These are phyloP conservation scores for Lordiphosa fenestrarum DNA, from an alignment of 2,888 invertebrate species.

Conservation along the genomic window DNA sequence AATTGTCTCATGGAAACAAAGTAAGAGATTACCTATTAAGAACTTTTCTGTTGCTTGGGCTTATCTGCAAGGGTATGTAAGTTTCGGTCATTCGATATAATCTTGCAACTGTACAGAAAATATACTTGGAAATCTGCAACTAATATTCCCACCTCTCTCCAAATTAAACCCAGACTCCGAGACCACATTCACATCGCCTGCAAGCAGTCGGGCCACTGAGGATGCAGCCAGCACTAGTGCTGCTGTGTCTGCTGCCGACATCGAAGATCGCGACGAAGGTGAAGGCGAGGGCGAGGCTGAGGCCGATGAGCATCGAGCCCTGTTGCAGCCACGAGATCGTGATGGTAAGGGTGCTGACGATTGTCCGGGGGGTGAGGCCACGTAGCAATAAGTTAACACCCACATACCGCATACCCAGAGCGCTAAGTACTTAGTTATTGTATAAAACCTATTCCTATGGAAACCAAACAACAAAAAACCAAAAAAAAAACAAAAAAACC, in stretches of 20 bases:
- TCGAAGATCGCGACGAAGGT: conserved; percentile 26
- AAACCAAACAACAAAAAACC: conserved; percentile 25
- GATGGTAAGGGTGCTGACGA: conserved; percentile 23
- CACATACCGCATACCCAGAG: conserved; percentile 36
- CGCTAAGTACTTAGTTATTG: conserved; percentile 59
- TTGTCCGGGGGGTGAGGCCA: conserved; percentile 52
- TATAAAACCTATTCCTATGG: conserved; percentile 30
- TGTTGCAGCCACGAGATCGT: conserved; percentile 62
- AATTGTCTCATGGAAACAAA: too few species aligned
- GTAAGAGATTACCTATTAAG: too few species aligned
- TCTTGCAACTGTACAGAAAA: conserved; percentile 14
- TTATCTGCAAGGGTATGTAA: too few species aligned
- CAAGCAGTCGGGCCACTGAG: conserved; percentile 64
- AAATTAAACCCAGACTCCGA: conserved; percentile 76
- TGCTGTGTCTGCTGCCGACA: conserved; percentile 33
- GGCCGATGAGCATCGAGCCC: conserved; percentile 79
- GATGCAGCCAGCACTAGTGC: conserved; percentile 52
- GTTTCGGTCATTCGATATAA: too few species aligned
- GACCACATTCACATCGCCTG: conserved; percentile 79
- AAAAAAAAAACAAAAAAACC: conserved; percentile 27
- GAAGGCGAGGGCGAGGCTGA: conserved; percentile 31
- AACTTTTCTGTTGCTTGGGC: too few species aligned
- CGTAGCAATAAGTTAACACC: conserved; percentile 77
- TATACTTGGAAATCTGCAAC: conserved; percentile 17
- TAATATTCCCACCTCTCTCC: conserved; percentile 11